Base-by-base conservation (phyloP, 2,797 vertebrate species). In the Tenualosa ilisha region DNA sequence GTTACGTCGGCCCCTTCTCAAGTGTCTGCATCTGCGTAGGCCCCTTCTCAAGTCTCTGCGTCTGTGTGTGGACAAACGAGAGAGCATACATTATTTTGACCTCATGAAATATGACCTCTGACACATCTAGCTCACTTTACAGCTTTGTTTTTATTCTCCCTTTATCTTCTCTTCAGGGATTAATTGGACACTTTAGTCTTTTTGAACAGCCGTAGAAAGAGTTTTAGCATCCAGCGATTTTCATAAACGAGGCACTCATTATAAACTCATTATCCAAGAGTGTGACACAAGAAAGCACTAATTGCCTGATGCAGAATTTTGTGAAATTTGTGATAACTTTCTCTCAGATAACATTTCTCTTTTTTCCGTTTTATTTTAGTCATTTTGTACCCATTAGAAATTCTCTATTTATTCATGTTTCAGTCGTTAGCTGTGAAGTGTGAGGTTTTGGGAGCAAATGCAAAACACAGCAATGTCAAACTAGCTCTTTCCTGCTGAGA, bases 221-320 rank as follows among this genome's bases (percentile, higher is more conserved):
- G 31, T 82, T 85, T 85, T 85, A 85, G 84, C 81, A 94, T 95
- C 94, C 93, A 93, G 93, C 93, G 93, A 94, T 94, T 93, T 75
- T 93, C 93, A 94, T 94, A 90, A 83, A 86, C 0, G 91, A 93
- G 92, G 92, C 93, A 93, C 94, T 93, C 94, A 94, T 94, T 93
- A 94, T 94, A 94, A 91, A 90, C 93, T 94, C 93, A 94, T 94
- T 94, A 94, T 92, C 92, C 85, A 89, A 81, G 85, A 91, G 92
- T 90, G 91, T 89, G 50, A 82, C 91, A 91, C 90, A 91, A 89
- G 91, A 91, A 91, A 84, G 90, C 88, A 83, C 92, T 92, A 93
- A 94, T 92, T 91, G 93, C 88, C 92, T 92, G 50, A 89, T 91
- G 86, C 87, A 91, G 91, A 94, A 92, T 86, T 75, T 91, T 92